phyloP scores from a whole-genome alignment of 2,888 invertebrate species.

The Acrocyrtus sp. region DNA sequence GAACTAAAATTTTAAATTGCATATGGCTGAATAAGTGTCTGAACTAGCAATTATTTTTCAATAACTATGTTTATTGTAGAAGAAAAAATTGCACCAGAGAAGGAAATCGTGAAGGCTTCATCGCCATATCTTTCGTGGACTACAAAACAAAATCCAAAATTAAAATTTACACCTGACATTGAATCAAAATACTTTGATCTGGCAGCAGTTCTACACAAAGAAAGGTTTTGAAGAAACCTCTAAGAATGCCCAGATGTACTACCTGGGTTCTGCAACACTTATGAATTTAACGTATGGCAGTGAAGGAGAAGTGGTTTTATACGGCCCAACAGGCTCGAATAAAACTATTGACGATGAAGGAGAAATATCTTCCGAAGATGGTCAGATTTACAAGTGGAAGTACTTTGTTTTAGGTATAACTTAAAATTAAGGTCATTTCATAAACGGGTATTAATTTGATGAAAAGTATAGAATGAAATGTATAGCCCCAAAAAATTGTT shows the following conservation, averaged over 20 bases:
- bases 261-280: slow-evolving; percentile 47
- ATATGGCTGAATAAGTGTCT: no score
- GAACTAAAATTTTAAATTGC: background rate
- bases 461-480: no score
- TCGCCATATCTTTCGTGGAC: slow-evolving; percentile 56
- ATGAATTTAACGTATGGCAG: slow-evolving; percentile 34
- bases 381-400: slow-evolving; percentile 45
- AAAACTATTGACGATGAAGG: no score
- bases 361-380: slow-evolving; percentile 14
- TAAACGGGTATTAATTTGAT: no score
- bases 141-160: slow-evolving; percentile 36
- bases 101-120: slow-evolving; percentile 35
- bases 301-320: slow-evolving; percentile 30
- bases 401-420: slow-evolving; percentile 41
- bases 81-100: slow-evolving; percentile 51
- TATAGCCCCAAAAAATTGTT: no score
- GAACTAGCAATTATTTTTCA: no score
- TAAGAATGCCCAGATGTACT: slow-evolving; percentile 35
- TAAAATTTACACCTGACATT: slow-evolving; percentile 35
- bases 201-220: slow-evolving; percentile 53
- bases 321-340: no score
- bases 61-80: slow-evolving; percentile 24
- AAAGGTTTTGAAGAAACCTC: slow-evolving; percentile 51
- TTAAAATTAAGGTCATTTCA: no score
- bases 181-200: slow-evolving; percentile 25